Base-by-base conservation (phyloP, 2,113 vertebrate species). In the Choloepus hoffmanni region DNA sequence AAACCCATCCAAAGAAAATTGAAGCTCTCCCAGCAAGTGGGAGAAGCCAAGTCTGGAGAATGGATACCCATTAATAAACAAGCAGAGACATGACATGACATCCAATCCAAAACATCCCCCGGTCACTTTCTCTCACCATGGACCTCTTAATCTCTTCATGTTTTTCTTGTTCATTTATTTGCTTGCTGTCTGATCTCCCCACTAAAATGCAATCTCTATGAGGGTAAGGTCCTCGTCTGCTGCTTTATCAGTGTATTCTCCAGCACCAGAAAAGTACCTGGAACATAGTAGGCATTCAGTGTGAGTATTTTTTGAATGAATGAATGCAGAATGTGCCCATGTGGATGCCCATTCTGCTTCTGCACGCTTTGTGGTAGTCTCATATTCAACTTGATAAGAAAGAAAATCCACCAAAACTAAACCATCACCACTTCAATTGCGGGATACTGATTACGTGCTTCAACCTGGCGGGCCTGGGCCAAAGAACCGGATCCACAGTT, bases 371-470 rank as follows among this genome's bases (percentile, higher is more conserved):
- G 30, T 36, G 3, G 62, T 19, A 77, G 7, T 16, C 14, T 62
- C 26, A 40, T 50, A 40, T n/a, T 60, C 30, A 68, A 73, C 2
- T 10, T 82, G n/a, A 60, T 14, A 78, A 74, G 62, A n/a, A 78
- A 58, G 82, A 92, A 89, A 92, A 30, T 33, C 40, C 40, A 55
- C 82, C 48, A 73, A 91, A 62, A 65, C 30, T 62, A 81, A 95
- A 6, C 19, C 40, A 40, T 30, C 36, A 21, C 55, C 58, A 11
- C 18, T 53, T 79, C 50, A 21, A n/a, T n/a, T n/a, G n/a, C n/a
- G n/a, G n/a, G n/a, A n/a, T n/a, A n/a, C n/a, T n/a, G n/a, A n/a
- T n/a, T n/a, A n/a, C n/a, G n/a, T n/a, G n/a, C n/a, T n/a, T n/a
- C n/a, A n/a, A n/a, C n/a, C n/a, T n/a, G n/a, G n/a, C n/a, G n/a